Percentiles rank a stretch among this genome's conserved stretches.
These are phyloP conservation scores for Turnix velox DNA, from an alignment of 2,113 vertebrate genomes.

Conservation along the genomic window DNA sequence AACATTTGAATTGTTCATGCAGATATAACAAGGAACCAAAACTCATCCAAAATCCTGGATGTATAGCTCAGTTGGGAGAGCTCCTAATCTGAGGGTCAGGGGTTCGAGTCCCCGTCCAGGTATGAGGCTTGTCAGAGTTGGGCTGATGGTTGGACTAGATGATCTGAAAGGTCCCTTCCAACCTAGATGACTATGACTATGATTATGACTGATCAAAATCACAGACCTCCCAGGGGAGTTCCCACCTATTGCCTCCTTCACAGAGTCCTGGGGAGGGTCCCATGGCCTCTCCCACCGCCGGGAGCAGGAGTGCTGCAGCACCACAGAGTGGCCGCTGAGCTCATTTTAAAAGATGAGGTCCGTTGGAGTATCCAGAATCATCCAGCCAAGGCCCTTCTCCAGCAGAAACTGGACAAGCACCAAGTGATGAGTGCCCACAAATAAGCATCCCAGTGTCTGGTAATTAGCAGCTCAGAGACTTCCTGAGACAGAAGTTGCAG, in stretches of 20 bases:
- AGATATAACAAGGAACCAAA: slow-evolving; percentile 39
- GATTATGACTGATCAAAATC: no score
- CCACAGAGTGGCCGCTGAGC: accelerated
- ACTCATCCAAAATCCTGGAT: neutral
- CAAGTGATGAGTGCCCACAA: neutral
- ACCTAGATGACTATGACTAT: no score
- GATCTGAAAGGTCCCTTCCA: no score
- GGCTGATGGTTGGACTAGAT: no score
- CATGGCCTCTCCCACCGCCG: no score
- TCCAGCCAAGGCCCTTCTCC: neutral
- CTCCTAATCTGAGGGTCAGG: no score
- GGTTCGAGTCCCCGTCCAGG: neutral
- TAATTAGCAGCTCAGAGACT: neutral
- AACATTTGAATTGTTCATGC: slow-evolving; percentile 40
- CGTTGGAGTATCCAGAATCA: neutral
- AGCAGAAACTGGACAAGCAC: neutral
- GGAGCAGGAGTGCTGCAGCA: neutral
- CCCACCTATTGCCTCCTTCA: no score
- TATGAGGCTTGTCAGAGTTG: no score
- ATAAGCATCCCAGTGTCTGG: neutral
- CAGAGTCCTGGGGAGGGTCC: no score
- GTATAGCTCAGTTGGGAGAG: no score
- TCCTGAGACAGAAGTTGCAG: neutral
- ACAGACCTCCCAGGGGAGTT: no score
- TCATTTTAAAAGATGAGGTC: neutral